Conservation (phyloP, 2,888 invertebrate genomes). For the Tuberolachnus salignus region DNA sequence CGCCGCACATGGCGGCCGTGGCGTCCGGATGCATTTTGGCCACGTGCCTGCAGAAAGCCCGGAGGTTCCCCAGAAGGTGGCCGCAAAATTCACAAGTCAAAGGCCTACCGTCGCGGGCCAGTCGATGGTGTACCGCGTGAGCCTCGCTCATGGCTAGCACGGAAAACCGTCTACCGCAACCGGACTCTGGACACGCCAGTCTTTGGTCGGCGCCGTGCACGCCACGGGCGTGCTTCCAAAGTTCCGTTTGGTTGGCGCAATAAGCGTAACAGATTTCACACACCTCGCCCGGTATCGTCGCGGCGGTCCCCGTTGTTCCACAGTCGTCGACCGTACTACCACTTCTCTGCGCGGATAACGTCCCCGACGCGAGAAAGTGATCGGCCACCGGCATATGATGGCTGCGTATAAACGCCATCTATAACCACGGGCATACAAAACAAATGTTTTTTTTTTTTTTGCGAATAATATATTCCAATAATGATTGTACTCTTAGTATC, state of each 20-base stretch:
- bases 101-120: neutral
- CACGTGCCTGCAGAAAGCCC: neutral
- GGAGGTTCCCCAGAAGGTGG: neutral
- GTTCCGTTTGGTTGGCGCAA: neutral
- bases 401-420: neutral
- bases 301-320: no score
- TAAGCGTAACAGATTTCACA: neutral
- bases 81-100: constrained; percentile 30
- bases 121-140: neutral
- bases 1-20: neutral
- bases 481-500: no score
- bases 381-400: constrained; percentile 16
- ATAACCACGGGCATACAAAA: no score
- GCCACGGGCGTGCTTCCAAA: constrained; percentile 21
- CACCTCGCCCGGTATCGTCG: neutral
- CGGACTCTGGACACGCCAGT: neutral
- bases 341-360: neutral
- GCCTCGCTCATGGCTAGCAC: neutral
- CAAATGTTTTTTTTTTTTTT: no score
- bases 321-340: neutral
- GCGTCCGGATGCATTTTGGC: neutral
- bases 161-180: constrained; percentile 2
- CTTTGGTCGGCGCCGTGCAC: neutral
- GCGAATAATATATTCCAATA: no score
- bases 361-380: constrained; percentile 1